Conservation (phyloP, 1,140 invertebrate genomes). For the Daktulosphaira vitifoliae region DNA sequence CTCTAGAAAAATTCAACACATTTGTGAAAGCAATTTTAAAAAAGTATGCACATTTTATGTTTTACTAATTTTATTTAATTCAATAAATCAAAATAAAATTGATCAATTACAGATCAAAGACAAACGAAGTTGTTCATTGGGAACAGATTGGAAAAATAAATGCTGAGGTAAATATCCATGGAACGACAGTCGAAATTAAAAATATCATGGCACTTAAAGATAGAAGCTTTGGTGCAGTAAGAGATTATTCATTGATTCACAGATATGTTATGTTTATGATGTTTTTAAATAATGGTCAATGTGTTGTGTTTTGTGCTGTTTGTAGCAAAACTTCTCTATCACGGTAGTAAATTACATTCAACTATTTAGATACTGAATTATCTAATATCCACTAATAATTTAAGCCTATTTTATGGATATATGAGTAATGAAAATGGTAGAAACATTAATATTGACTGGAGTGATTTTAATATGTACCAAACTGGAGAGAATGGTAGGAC, state of each 20-base stretch:
- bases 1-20: neutral
- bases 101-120: neutral
- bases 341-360: neutral
- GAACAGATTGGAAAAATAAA: neutral
- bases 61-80: too few species aligned
- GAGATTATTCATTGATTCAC: neutral
- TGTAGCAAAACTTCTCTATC: constrained; percentile 1
- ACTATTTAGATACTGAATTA: too few species aligned
- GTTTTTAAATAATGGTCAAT: neutral
- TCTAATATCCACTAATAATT: too few species aligned
- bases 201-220: neutral
- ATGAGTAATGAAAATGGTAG: neutral
- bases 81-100: too few species aligned
- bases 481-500: constrained; percentile 1
- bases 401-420: constrained; percentile 1
- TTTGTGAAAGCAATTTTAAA: too few species aligned
- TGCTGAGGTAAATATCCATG: neutral
- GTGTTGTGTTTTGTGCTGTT: neutral
- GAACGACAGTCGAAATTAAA: neutral
- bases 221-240: constrained; percentile 7
- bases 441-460: constrained; percentile 2
- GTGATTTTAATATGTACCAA: neutral
- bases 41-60: too few species aligned
- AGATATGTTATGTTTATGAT: constrained; percentile 7
- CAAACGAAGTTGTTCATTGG: neutral